phyloP scores from a whole-genome alignment of 2,113 vertebrate species.

The Pantherophis guttatus region DNA sequence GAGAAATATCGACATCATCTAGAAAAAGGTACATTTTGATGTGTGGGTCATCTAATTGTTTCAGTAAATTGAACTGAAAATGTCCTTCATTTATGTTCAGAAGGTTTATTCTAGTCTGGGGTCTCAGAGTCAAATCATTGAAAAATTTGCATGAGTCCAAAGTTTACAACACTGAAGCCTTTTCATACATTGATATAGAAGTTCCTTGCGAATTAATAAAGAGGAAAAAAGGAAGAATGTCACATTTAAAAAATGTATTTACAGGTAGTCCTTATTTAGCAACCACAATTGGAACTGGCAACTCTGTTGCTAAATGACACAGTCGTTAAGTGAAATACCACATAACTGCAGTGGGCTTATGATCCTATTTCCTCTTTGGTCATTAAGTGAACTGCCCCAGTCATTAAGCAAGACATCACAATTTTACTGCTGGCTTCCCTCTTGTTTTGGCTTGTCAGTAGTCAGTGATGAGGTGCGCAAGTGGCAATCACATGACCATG shows the following conservation, averaged over 20 bases:
- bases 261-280: neutral
- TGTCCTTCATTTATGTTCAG: neutral
- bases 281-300: neutral
- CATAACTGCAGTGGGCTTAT: neutral
- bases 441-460: neutral
- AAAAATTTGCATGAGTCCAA: neutral
- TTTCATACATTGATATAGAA: neutral
- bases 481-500: neutral
- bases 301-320: neutral
- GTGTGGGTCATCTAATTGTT: rapidly evolving
- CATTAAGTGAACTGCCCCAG: neutral
- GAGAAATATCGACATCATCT: conserved; percentile 85
- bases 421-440: neutral
- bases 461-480: neutral
- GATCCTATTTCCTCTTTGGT: neutral
- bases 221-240: neutral
- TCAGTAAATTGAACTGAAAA: neutral
- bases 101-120: neutral
- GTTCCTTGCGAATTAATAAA: neutral
- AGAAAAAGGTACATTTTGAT: conserved; percentile 77
- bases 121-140: neutral
- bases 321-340: neutral
- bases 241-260: neutral
- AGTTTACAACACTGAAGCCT: neutral
- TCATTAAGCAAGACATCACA: neutral